A percentile compares a stretch with the other conserved stretches of the same genome.
Evolutionary conservation across 1,140 invertebrate species (phyloP).

Genomic region (Drosophila punjabiensis): DNA sequence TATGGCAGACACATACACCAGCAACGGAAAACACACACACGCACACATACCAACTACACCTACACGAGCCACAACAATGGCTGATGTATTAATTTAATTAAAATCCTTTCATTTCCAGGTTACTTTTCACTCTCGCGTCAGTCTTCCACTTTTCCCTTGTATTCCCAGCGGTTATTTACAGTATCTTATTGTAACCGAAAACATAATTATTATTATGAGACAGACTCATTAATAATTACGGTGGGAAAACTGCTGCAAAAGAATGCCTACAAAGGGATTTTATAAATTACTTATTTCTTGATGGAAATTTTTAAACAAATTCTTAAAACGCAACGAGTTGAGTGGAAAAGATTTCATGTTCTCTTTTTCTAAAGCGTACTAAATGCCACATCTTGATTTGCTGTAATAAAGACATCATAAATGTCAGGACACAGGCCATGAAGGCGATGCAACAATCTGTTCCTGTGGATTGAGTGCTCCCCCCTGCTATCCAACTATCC

Average conservation of each 20-base stretch:
- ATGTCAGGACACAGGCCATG: conserved; percentile 13
- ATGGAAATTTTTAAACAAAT: not conserved
- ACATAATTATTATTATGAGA: conserved; percentile 26
- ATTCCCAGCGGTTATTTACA: conserved; percentile 38
- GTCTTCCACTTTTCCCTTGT: conserved; percentile 6
- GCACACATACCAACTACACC: conserved; percentile 23
- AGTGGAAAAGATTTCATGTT: not conserved
- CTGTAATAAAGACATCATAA: conserved; percentile 5
- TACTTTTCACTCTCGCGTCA: conserved; percentile 13
- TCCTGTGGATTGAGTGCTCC: conserved; percentile 20
- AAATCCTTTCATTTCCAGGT: conserved; percentile 74
- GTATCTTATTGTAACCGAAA: conserved; percentile 30
- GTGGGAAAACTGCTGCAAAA: not conserved
- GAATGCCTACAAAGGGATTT: not conserved
- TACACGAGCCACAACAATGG: conserved; percentile 54
- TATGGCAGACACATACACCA: conserved; percentile 63
- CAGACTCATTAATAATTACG: conserved; percentile 1
- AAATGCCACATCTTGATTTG: conserved; percentile 1
- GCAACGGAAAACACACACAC: not conserved
- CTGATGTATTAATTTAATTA: conserved; percentile 81
- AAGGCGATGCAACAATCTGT: conserved; percentile 14
- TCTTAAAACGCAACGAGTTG: not conserved
- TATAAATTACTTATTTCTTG: not conserved
- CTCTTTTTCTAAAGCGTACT: too few species aligned
- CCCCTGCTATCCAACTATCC: conserved; percentile 26